These are phyloP conservation scores for Nyctibius bracteatus DNA, from an alignment of 2,113 vertebrate species.

Conservation along the genomic window DNA sequence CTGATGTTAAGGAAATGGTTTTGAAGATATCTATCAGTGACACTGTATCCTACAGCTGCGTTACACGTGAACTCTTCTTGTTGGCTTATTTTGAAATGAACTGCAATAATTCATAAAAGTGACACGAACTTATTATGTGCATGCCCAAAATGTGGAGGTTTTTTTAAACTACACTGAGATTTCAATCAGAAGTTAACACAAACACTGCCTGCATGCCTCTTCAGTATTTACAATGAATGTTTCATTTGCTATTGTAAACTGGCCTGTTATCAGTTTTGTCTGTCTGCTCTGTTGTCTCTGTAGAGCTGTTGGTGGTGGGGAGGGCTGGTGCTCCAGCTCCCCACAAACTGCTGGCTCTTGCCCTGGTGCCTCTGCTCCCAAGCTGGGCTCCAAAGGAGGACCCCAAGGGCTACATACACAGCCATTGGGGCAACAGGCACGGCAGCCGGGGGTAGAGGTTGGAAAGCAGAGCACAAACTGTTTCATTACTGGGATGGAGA, in stretches of 20 bases:
- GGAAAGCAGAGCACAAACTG: background rate
- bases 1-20: background rate
- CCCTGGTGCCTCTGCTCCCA: fast-evolving
- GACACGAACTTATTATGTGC: background rate
- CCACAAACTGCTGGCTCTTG: background rate
- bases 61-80: background rate
- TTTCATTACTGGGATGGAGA: background rate
- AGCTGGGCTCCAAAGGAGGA: background rate
- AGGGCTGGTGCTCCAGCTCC: background rate
- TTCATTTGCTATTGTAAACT: background rate
- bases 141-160: background rate
- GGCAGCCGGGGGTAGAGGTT: background rate
- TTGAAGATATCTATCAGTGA: background rate
- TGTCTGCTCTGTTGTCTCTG: background rate
- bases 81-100: background rate
- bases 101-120: background rate
- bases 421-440: background rate
- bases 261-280: background rate
- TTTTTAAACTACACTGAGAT: background rate
- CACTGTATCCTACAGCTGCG: background rate
- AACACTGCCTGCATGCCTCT: fast-evolving
- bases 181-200: background rate
- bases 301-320: background rate
- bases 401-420: background rate
- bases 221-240: background rate